A percentile compares a stretch with the other conserved stretches of the same genome.
Conservation (phyloP, 2,113 vertebrate species). For the Psittacara wagleri region DNA sequence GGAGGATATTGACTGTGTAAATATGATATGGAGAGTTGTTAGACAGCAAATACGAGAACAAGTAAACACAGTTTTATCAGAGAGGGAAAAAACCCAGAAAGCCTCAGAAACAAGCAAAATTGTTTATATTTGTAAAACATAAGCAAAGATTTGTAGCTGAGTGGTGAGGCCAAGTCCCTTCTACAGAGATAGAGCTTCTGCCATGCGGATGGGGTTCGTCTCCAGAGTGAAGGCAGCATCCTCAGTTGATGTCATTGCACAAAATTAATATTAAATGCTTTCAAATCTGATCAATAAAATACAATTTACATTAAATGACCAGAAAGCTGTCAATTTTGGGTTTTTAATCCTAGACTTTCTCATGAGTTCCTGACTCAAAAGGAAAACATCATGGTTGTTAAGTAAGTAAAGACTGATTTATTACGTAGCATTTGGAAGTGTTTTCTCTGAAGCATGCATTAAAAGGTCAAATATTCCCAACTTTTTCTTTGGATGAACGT, state of each 20-base stretch:
- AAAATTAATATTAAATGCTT: conserved; percentile 42
- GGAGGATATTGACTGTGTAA: neutral
- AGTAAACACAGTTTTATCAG: neutral
- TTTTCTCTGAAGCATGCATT: conserved; percentile 74
- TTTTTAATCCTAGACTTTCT: conserved; percentile 47
- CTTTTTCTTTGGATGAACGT: conserved; percentile 12
- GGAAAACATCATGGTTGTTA: conserved; percentile 71
- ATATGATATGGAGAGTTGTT: neutral
- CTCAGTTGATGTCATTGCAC: conserved; percentile 16
- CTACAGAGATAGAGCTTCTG: conserved; percentile 33
- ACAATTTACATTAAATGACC: conserved; percentile 57
- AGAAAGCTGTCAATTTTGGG: conserved; percentile 43
- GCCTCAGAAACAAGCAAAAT: neutral
- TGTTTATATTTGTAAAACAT: neutral
- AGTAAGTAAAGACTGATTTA: conserved; percentile 76
- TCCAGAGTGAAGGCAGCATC: conserved; percentile 48
- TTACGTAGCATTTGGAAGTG: conserved; percentile 71
- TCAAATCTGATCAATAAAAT: conserved; percentile 69
- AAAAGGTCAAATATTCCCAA: conserved; percentile 57
- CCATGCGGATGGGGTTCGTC: conserved; percentile 19
- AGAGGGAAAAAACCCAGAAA: neutral
- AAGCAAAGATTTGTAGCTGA: neutral
- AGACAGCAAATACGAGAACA: neutral
- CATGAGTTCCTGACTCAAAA: conserved; percentile 63
- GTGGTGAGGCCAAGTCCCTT: neutral